Percentiles rank a stretch among this genome's conserved stretches.
Conservation (phyloP, 1,140 invertebrate species). For the Zaprionus camerounensis region DNA sequence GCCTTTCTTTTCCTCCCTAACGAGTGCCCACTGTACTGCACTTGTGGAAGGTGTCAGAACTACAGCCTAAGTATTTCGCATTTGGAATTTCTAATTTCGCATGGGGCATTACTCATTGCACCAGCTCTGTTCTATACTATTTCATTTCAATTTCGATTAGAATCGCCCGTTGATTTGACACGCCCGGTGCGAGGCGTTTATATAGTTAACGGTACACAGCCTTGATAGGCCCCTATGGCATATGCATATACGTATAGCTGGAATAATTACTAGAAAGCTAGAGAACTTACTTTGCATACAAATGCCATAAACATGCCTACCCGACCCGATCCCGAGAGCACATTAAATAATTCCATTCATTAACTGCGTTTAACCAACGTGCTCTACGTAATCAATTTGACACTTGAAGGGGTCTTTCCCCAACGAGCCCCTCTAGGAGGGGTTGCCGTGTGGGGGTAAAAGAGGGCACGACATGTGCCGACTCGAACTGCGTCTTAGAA, state of each 20-base stretch:
- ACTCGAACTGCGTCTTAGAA: conserved; percentile 43
- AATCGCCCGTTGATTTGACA: conserved; percentile 7
- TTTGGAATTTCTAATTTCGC: neutral
- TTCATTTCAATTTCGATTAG: neutral
- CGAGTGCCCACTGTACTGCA: neutral
- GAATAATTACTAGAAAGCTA: neutral
- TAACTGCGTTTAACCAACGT: conserved; percentile 53
- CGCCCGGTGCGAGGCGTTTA: neutral
- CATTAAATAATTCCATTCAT: conserved; percentile 64
- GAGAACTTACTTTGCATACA: conserved; percentile 19
- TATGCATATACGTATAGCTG: neutral
- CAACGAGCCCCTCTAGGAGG: neutral
- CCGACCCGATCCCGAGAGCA: neutral
- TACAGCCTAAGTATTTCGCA: neutral
- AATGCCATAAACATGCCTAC: conserved; percentile 17
- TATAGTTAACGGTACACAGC: conserved; percentile 18
- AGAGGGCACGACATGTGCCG: conserved; percentile 29
- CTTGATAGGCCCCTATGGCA: conserved; percentile 9
- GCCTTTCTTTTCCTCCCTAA: neutral
- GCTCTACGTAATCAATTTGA: conserved; percentile 71
- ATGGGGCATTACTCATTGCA: conserved; percentile 4
- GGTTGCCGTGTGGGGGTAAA: neutral
- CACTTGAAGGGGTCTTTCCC: conserved; percentile 52
- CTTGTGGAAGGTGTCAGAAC: neutral
- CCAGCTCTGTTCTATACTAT: neutral